A percentile compares a stretch with the other conserved stretches of the same genome.
Conservation (phyloP, 2,797 vertebrate species). For the Cygnus olor region DNA sequence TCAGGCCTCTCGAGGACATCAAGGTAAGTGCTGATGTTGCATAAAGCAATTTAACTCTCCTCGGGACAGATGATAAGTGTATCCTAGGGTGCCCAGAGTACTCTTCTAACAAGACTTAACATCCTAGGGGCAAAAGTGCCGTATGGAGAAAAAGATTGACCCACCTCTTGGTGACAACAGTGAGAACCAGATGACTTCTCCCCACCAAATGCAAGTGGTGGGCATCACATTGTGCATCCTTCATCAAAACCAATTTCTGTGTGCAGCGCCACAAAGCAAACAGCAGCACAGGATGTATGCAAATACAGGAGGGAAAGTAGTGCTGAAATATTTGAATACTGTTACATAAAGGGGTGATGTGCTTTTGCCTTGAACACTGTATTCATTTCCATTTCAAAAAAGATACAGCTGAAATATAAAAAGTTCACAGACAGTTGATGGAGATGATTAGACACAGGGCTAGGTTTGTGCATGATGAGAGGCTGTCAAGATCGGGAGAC, state of each 20-base stretch:
- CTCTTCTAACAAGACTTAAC: neutral
- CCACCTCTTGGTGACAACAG: neutral
- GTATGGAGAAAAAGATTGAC: neutral
- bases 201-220: rapidly evolving
- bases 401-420: neutral
- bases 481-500: neutral
- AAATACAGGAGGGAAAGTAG: neutral
- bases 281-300: neutral
- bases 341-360: neutral
- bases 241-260: neutral
- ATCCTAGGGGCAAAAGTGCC: neutral
- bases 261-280: neutral
- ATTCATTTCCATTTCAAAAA: constrained; percentile 46
- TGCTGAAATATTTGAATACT: neutral
- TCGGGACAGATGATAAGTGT: neutral
- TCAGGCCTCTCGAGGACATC: neutral
- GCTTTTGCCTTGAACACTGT: neutral
- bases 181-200: neutral
- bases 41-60: neutral
- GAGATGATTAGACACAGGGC: constrained; percentile 6
- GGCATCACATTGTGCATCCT: rapidly evolving
- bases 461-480: neutral
- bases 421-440: constrained; percentile 19
- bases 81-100: rapidly evolving
- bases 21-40: neutral